Evolutionary conservation across 1,140 invertebrate species (phyloP), one percentile per base, ranked within the genome.

Genomic region (Cotesia vestalis): DNA sequence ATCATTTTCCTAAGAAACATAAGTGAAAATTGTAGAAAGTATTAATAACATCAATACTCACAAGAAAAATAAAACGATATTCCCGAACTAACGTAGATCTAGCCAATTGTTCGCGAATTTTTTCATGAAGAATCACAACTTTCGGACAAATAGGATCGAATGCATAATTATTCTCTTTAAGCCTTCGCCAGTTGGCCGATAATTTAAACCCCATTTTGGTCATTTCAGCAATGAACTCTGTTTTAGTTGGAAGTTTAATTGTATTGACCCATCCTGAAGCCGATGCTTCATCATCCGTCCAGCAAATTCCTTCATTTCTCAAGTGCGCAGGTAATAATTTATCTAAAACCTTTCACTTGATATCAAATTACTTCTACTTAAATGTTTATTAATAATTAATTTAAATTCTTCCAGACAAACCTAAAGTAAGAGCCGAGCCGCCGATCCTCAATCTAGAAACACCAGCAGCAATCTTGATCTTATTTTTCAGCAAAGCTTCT

Each of bases 191-290:
- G 14, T 77, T 73, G 0, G 62, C 27, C 36, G 78, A 78, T 1
- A 80, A 38, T 3, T 51, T 36, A 4, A 87, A 64, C 0, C 80
- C 81, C 9, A 87, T 14, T 4, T 80, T 81, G 8, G 74, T 17
- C 83, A 87, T 85, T 62, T 83, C 80, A 0, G 71, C 66, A 9
- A 82, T 74, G n/a, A 86, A 83, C 17, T 81, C 71, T 0, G 62
- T 8, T 63, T 81, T 83, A 20, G 34, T 80, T 0, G 69, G 4
- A 17, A 81, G 69, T 82, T 92, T 91, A 69, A 90, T 91, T 0
- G 89, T 90, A 81, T 94, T 94, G 0, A 94, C 89, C 93, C 93
- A 94, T 71, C 92, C 92, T 0, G 91, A 92, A 4, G 93, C 89
- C 0, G 91, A 88, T 0, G 90, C 87, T 63, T 89, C 88, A 40